Evolutionary conservation across 2,113 vertebrate species (phyloP), one percentile per base, ranked within the genome.

Genomic region (Anhinga anhinga): DNA sequence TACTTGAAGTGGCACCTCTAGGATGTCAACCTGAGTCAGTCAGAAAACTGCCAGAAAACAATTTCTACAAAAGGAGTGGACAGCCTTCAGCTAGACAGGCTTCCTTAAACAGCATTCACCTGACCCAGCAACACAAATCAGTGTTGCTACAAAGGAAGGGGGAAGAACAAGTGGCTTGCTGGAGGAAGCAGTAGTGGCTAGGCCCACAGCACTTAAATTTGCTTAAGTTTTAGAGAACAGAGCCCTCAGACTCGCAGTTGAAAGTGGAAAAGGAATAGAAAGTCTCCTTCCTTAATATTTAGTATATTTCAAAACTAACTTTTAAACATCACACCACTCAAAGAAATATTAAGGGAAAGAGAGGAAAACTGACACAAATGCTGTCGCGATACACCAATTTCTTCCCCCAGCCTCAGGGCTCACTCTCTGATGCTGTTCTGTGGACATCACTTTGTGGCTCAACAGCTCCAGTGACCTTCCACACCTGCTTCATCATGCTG

Each of bases 61-160:
- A 40, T 32, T 80, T 76, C 80, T 81, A 32, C 40, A 47, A 40
- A 62, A 87, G 30, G 17, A 74, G 36, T 4, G 42, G 45, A 23
- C 25, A 70, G 59, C 58, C n/a, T 70, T 61, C 76, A 49, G 67
- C 77, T 69, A 61, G 63, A n/a, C 34, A 81, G 59, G 14, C 34
- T 77, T 77, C 62, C 49, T 45, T 30, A 47, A 53, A 27, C 1
- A 6, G 21, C 3, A 1, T 29, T 73, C 87, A 50, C 45, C 63
- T 34, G n/a, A 50, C 7, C 4, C 65, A 66, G 40, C 0, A 0
- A 73, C 81, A 82, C 22, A 61, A 70, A 70, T 7, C 2, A 0
- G n/a, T 8, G 47, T 2, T 6, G 1, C 22, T 30, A 30, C 63
- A 53, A 66, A 62, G 65, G n/a, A 78, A 71, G 7, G 23, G 71